Conservation (phyloP, 1,140 invertebrate species). For the Octopus bimaculoides region DNA sequence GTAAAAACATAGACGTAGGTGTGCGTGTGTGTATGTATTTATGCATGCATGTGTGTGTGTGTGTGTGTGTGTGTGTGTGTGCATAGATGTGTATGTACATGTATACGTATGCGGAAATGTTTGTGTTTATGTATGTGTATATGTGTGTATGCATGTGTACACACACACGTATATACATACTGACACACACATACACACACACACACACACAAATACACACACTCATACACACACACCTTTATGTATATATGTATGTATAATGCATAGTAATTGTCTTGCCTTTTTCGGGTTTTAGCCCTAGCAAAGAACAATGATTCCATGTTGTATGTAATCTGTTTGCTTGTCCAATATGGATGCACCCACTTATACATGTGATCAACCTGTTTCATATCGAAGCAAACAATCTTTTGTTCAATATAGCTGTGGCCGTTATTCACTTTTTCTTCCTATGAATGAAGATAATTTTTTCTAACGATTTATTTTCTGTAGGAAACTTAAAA, state of each 20-base stretch:
- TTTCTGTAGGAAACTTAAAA: too few relatives aligned
- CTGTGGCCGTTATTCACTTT: too few relatives aligned
- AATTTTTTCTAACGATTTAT: too few relatives aligned
- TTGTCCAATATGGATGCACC: too few relatives aligned
- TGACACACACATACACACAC: background rate
- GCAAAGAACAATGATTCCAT: too few relatives aligned
- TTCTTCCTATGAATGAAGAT: too few relatives aligned
- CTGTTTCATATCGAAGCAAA: too few relatives aligned
- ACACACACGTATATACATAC: background rate
- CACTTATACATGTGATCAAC: too few relatives aligned
- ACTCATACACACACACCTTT: background rate
- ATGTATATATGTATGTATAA: background rate
- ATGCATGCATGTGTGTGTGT: background rate
- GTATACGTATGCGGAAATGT: background rate
- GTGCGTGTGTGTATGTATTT: background rate
- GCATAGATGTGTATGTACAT: background rate
- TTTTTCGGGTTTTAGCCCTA: slow-evolving; percentile 64
- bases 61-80: background rate
- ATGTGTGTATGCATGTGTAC: background rate
- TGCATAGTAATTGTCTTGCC: slow-evolving; percentile 22
- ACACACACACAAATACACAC: background rate
- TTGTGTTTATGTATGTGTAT: background rate
- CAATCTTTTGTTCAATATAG: too few relatives aligned
- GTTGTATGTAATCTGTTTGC: too few relatives aligned
- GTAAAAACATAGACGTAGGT: too few relatives aligned